Base-by-base conservation (phyloP, 1,140 invertebrate species). In the Goniozus legneri region DNA sequence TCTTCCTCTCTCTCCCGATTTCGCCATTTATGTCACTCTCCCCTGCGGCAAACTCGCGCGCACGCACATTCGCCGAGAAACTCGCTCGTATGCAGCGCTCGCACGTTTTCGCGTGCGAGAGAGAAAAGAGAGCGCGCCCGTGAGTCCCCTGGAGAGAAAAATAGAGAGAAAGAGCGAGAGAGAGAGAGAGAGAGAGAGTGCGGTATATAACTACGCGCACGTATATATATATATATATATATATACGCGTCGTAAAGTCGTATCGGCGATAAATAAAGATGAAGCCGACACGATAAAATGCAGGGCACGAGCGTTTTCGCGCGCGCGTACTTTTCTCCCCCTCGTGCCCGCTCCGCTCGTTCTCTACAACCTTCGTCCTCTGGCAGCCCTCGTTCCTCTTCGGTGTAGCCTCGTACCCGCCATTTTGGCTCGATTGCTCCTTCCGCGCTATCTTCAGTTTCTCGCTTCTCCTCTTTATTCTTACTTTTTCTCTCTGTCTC, bases 211-310 rank as follows among this genome's bases (percentile, higher is more conserved):
- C 12, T 27, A 12, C 6, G 12, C 24, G 24, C 6, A 27, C 12
- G 24, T 27, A 12, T 27, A 27, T 27, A 12, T 27, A 12, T 27
- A 12, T 27, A 27, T 27, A 12, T 12, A 27, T 27, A 27, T 27
- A 27, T 27, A 53, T 53, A 50, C 50, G 50, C 42, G 51, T 39
- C 53, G 53, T 56, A 56, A 56, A 54, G 50, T 53, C 51, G 50
- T 56, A 54, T 56, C 54, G 51, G 46, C 51, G 51, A 56, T 56
- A 56, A 56, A 56, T 56, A 56, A 54, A 56, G 54, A 56, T 56
- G 46, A 56, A 53, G 50, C 50, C 46, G 22, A 46, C 50, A 42
- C 54, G 54, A 56, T 56, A 53, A 56, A 56, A 56, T 50, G 41
- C 54, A 53, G 54, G 37, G 53, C 53, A 52, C 50, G 53, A 19